phyloP scores from a whole-genome alignment of 2,888 invertebrate species.

The Palloptera scutellata region DNA sequence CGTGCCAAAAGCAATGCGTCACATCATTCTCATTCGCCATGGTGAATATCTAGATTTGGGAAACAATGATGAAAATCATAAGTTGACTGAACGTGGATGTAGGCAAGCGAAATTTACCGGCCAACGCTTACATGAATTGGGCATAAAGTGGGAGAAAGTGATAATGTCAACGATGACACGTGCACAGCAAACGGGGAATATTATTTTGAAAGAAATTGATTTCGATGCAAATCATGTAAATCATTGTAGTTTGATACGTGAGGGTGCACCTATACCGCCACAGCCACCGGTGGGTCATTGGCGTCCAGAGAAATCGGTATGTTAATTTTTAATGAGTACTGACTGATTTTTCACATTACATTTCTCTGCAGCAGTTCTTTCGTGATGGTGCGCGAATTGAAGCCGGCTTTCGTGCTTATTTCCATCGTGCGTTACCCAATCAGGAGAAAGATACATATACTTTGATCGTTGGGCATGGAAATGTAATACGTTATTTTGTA shows the following conservation, averaged over 20 bases:
- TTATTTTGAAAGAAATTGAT: conserved; percentile 79
- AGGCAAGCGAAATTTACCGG: conserved; percentile 89
- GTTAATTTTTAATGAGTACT: conserved; percentile 42
- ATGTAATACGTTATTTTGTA: conserved; percentile 96
- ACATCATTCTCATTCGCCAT: conserved; percentile 90
- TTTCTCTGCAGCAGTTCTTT: conserved; percentile 80
- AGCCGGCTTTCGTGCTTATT: conserved; percentile 92
- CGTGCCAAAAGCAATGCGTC: conserved; percentile 69
- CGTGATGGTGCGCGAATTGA: conserved; percentile 94
- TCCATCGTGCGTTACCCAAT: conserved; percentile 84
- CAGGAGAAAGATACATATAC: conserved; percentile 88
- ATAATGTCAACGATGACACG: conserved; percentile 92
- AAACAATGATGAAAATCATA: conserved; percentile 74
- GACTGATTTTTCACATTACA: conserved; percentile 7
- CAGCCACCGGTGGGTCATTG: conserved; percentile 91
- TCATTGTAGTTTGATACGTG: conserved; percentile 80
- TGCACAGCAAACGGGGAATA: conserved; percentile 88
- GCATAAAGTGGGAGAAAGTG: conserved; percentile 80
- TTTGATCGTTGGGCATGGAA: conserved; percentile 94
- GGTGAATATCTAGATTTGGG: conserved; percentile 90
- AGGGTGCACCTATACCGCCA: conserved; percentile 94
- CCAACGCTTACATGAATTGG: conserved; percentile 77
- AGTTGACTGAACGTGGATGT: conserved; percentile 81
- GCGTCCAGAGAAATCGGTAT: conserved; percentile 82
- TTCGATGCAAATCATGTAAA: conserved; percentile 68